Percentiles rank a stretch among this genome's conserved stretches.
Evolutionary conservation across 1,140 invertebrate species (phyloP).

Genomic region (Lepeophtheirus salmonis): DNA sequence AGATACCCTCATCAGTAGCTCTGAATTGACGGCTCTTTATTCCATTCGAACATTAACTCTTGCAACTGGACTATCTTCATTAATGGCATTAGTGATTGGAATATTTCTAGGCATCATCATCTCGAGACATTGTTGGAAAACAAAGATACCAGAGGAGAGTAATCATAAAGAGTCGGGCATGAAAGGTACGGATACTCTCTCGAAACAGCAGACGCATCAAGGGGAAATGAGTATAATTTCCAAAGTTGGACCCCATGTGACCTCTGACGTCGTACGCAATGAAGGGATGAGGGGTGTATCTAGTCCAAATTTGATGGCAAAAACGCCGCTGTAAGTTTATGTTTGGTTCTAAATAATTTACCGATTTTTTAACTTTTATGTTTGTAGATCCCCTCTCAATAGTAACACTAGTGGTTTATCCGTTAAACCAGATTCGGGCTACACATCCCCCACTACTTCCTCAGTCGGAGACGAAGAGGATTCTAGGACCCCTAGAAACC

Average conservation of each 20-base stretch:
- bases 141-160: neutral
- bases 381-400: neutral
- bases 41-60: neutral
- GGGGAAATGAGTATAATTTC: neutral
- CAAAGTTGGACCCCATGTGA: neutral
- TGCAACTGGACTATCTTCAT: neutral
- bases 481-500: neutral
- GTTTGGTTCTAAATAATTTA: no score
- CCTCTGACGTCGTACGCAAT: neutral
- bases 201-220: no score
- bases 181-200: neutral
- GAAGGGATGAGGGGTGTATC: neutral
- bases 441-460: neutral
- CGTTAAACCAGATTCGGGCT: neutral
- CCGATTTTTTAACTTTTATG: neutral
- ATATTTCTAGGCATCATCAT: neutral
- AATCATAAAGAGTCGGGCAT: neutral
- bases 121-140: neutral
- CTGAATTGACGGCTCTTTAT: neutral
- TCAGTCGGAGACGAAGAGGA: neutral
- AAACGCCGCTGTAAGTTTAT: neutral
- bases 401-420: neutral
- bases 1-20: neutral
- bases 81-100: neutral
- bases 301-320: neutral